Evolutionary conservation across 2,888 invertebrate species (phyloP), one percentile per base, ranked within the genome.

Genomic region (Yponomeuta malinellus): DNA sequence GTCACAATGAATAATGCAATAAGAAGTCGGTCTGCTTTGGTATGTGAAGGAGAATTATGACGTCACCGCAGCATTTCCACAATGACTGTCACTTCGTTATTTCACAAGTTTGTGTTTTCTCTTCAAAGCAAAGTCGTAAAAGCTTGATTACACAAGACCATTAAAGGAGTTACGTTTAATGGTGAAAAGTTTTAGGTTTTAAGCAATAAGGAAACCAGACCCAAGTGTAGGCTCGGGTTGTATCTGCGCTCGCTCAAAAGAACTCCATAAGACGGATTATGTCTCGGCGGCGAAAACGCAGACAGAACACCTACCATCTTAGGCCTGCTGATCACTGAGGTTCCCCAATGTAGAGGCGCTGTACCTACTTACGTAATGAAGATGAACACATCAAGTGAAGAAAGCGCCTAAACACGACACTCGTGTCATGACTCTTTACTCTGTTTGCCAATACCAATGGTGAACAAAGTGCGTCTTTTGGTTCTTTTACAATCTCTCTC

Each of bases 381-480:
- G 15, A 59, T 59, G 52, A 59, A 59, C 52, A 59, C 52, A 59
- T 59, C 52, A 59, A 15, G 52, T 59, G 52, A 59, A 59, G 52
- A 59, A 59, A 59, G 52, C 15, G 15, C 15, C 52, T 59, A 59
- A 59, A 59, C 52, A 59, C 52, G 52, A 59, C 52, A 59, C 15
- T 59, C 52, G 52, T 59, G 52, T 59, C 52, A 59, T 59, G 52
- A 59, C 52, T 59, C 52, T 59, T 59, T 59, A 59, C 52, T 59
- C 6, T 59, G 15, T 59, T 59, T 59, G 52, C 15, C 52, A 59
- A 59, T 15, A 59, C 15, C 52, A 15, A 12, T 43, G 43, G 5
- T 15, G 52, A 59, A 15, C 15, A 59, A 59, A 15, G 52, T 59
- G 52, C 52, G 52, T 59, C 52, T 12, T 15, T 59, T 15, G 52